Conservation (phyloP, 2,888 invertebrate species). For the Oscheius onirici region DNA sequence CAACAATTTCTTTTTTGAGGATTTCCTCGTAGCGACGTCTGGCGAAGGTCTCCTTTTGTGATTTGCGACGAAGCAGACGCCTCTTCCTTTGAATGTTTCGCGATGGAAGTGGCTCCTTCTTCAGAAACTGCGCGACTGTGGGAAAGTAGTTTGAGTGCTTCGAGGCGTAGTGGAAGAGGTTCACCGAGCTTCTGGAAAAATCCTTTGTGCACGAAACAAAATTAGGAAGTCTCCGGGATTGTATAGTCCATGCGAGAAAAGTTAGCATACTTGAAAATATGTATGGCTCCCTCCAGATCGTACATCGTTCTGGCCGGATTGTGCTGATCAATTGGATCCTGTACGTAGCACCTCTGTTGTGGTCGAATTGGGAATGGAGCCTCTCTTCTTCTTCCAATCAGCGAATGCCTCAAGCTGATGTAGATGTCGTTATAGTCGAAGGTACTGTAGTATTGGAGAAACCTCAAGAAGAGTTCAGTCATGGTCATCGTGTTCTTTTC, state of each 20-base stretch:
- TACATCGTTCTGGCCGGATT: conserved; percentile 62
- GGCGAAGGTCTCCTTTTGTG: too few relatives aligned
- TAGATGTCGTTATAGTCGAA: conserved; percentile 58
- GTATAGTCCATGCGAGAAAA: background rate
- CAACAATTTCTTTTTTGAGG: too few relatives aligned
- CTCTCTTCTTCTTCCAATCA: background rate
- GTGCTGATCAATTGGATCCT: conserved; percentile 68
- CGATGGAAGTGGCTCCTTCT: background rate
- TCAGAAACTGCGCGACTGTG: background rate
- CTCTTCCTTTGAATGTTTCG: too few relatives aligned
- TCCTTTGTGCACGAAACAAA: background rate
- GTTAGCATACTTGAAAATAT: conserved; percentile 35
- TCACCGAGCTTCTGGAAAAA: background rate
- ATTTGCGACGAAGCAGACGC: background rate
- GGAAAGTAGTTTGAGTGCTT: background rate
- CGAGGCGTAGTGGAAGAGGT: background rate
- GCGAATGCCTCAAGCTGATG: conserved; percentile 51
- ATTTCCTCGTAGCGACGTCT: too few relatives aligned
- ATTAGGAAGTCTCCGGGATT: background rate
- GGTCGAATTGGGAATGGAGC: background rate
- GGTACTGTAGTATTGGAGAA: conserved; percentile 65
- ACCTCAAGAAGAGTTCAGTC: conserved; percentile 61
- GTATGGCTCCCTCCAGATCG: conserved; percentile 29
- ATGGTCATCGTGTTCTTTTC: conserved; percentile 42
- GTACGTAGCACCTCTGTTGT: conserved; percentile 47